Percentiles rank a stretch among this genome's conserved stretches.
Evolutionary conservation across 2,888 invertebrate genomes (phyloP).

Genomic region (Dysmachus trigonus): DNA sequence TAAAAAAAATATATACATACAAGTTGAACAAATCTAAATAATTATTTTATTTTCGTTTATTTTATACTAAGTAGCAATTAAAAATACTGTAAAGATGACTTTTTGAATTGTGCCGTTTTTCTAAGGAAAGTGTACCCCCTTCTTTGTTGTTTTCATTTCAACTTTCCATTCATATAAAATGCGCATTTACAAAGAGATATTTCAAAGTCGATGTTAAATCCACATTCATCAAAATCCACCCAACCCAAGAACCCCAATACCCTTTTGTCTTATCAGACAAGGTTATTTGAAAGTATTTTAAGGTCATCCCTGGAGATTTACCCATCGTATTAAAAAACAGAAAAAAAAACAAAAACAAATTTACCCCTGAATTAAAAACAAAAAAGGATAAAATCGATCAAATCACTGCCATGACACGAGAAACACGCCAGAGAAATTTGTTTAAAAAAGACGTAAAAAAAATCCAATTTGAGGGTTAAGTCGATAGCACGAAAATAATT

Average conservation of each 20-base stretch:
- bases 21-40: too few relatives aligned
- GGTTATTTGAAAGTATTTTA: background rate
- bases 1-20: too few relatives aligned
- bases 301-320: background rate
- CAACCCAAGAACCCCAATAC: background rate
- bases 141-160: background rate
- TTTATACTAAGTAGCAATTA: too few relatives aligned
- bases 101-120: too few relatives aligned
- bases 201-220: background rate
- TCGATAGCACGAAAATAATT: background rate
- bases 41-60: too few relatives aligned
- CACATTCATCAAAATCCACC: background rate
- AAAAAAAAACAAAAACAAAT: background rate
- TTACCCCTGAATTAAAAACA: background rate
- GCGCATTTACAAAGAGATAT: background rate
- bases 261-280: background rate
- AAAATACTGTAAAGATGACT: too few relatives aligned
- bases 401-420: background rate
- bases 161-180: background rate
- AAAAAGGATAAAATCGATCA: background rate
- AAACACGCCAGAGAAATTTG: background rate
- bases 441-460: background rate
- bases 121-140: too few relatives aligned
- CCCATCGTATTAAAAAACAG: background rate
- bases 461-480: background rate